These are phyloP conservation scores for Anhinga rufa DNA, from an alignment of 2,113 vertebrate genomes.

Conservation along the genomic window DNA sequence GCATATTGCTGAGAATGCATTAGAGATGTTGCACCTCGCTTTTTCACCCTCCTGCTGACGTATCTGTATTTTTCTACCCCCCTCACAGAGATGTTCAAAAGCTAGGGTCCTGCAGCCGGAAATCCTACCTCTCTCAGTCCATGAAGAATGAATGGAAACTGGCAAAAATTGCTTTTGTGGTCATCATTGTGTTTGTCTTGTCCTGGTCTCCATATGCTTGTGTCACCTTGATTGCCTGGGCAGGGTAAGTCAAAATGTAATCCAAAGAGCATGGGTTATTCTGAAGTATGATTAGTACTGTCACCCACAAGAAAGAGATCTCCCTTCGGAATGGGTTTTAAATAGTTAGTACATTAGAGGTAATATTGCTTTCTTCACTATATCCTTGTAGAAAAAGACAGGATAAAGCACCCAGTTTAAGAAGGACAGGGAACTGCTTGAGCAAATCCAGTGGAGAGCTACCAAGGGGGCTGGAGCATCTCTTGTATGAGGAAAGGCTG, in stretches of 20 bases:
- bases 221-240: conserved; percentile 72
- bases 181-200: conserved; percentile 67
- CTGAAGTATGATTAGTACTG: background rate
- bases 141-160: conserved; percentile 71
- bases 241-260: conserved; percentile 53
- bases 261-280: background rate
- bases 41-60: background rate
- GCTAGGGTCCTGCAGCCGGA: conserved; percentile 60
- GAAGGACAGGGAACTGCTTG: too few species aligned
- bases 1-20: background rate
- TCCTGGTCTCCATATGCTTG: conserved; percentile 75
- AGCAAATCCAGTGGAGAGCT: too few species aligned
- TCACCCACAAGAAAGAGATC: background rate
- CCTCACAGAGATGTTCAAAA: conserved; percentile 60
- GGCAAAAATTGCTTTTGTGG: conserved; percentile 73
- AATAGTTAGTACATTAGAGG: background rate
- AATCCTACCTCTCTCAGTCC: conserved; percentile 53
- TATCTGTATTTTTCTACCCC: background rate
- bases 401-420: too few species aligned
- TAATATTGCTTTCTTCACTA: background rate
- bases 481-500: too few species aligned
- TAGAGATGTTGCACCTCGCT: background rate
- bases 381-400: background rate
- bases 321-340: background rate
- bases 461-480: too few species aligned